Percentiles rank a stretch among this genome's conserved stretches.
phyloP scores from a whole-genome alignment of 1,140 invertebrate species.

The Pemphigus obesinymphae region DNA sequence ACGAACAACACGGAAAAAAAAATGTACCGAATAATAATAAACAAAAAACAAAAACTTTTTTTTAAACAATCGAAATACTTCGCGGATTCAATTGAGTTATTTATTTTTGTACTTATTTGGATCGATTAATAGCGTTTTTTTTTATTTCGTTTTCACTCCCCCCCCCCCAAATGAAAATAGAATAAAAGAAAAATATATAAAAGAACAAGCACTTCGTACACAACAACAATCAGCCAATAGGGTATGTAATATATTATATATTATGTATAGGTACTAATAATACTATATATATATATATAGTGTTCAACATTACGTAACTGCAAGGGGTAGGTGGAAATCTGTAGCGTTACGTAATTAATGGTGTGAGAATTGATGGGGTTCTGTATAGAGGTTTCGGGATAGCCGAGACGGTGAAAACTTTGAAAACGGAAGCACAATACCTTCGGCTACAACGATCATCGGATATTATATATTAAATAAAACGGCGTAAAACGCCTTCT shows the following conservation, averaged over 20 bases:
- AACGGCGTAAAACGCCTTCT: background rate
- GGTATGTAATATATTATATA: no score
- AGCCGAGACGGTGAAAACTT: background rate
- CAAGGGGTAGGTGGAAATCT: background rate
- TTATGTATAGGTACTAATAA: no score
- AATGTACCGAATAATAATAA: background rate
- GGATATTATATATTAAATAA: background rate
- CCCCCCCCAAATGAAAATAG: no score
- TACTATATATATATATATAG: background rate
- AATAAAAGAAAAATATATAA: no score
- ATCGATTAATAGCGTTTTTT: background rate
- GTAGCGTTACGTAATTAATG: slow-evolving; percentile 9
- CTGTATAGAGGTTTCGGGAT: background rate
- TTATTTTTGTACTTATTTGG: slow-evolving; percentile 16
- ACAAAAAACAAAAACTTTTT: background rate
- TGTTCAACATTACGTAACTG: slow-evolving; percentile 11
- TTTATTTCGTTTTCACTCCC: background rate
- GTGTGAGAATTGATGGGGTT: slow-evolving; percentile 2
- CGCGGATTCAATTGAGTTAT: slow-evolving; percentile 24
- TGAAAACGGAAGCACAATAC: background rate
- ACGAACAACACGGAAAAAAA: background rate
- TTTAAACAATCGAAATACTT: background rate
- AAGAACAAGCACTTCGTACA: no score
- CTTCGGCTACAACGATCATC: background rate
- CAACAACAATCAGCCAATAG: no score